Percentiles rank a stretch among this genome's conserved stretches.
Evolutionary conservation across 2,888 invertebrate genomes (phyloP).

Genomic region (Drepana falcataria): DNA sequence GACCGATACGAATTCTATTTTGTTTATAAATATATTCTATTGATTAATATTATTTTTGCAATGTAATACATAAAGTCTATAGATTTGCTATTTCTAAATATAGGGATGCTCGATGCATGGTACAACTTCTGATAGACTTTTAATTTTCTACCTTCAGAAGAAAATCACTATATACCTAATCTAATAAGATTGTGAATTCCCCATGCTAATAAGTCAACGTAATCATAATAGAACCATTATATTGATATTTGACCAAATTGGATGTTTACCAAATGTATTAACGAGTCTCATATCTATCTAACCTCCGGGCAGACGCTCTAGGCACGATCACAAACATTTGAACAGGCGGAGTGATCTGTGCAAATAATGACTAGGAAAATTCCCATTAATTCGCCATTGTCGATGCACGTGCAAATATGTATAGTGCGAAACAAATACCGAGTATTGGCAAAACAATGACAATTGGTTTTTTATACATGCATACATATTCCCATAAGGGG

Average conservation of each 20-base stretch:
- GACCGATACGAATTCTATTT: too few relatives aligned
- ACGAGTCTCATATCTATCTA: slow-evolving; percentile 21
- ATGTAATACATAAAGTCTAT: too few relatives aligned
- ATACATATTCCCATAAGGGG: too few relatives aligned
- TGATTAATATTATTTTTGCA: too few relatives aligned
- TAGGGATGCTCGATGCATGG: too few relatives aligned
- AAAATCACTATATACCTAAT: too few relatives aligned
- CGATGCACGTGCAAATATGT: slow-evolving; percentile 5
- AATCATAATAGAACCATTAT: background rate
- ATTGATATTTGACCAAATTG: background rate
- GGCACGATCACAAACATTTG: slow-evolving; percentile 56
- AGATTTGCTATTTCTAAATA: too few relatives aligned
- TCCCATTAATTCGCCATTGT: slow-evolving; percentile 12
- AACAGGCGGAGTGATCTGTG: slow-evolving; percentile 23
- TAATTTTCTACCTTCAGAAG: too few relatives aligned
- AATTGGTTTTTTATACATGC: slow-evolving; percentile 4
- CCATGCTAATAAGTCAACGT: too few relatives aligned
- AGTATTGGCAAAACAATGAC: slow-evolving; percentile 21
- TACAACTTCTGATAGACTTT: too few relatives aligned
- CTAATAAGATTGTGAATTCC: too few relatives aligned
- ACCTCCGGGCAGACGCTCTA: slow-evolving; percentile 28
- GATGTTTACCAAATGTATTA: slow-evolving; percentile 9
- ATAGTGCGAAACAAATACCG: slow-evolving; percentile 12
- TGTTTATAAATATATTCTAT: too few relatives aligned
- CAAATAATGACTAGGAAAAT: slow-evolving; percentile 33